Conservation (phyloP, 2,797 vertebrate species). For the Argya squamiceps region DNA sequence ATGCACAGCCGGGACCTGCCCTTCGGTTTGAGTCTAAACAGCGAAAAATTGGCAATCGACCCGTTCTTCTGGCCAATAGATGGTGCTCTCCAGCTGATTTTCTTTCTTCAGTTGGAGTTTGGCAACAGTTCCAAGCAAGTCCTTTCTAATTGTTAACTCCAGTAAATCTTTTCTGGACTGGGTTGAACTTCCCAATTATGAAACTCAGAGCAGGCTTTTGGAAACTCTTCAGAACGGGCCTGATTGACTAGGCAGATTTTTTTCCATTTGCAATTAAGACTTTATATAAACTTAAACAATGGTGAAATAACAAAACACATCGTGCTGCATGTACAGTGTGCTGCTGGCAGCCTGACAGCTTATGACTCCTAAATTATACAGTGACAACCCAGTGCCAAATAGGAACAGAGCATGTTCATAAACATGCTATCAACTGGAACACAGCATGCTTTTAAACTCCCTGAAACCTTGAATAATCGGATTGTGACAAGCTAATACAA, state of each 20-base stretch:
- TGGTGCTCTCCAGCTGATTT: slow-evolving; percentile 47
- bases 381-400: neutral
- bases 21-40: neutral
- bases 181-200: neutral
- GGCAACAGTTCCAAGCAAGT: neutral
- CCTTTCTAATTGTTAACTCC: neutral
- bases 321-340: neutral
- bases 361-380: neutral
- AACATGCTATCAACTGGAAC: neutral
- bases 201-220: neutral
- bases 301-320: neutral
- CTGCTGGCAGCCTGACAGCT: slow-evolving; percentile 9
- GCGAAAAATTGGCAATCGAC: fast-evolving
- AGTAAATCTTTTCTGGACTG: neutral
- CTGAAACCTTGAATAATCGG: neutral
- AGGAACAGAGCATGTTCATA: neutral
- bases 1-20: fast-evolving
- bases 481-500: neutral
- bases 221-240: neutral
- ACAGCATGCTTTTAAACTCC: neutral
- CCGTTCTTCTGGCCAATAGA: neutral
- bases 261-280: slow-evolving; percentile 12
- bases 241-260: slow-evolving; percentile 17
- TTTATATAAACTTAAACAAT: slow-evolving; percentile 34
- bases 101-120: neutral